Percentiles rank a stretch among this genome's conserved stretches.
phyloP scores from a whole-genome alignment of 2,797 vertebrate genomes.

The Dicrostonyx torquatus region DNA sequence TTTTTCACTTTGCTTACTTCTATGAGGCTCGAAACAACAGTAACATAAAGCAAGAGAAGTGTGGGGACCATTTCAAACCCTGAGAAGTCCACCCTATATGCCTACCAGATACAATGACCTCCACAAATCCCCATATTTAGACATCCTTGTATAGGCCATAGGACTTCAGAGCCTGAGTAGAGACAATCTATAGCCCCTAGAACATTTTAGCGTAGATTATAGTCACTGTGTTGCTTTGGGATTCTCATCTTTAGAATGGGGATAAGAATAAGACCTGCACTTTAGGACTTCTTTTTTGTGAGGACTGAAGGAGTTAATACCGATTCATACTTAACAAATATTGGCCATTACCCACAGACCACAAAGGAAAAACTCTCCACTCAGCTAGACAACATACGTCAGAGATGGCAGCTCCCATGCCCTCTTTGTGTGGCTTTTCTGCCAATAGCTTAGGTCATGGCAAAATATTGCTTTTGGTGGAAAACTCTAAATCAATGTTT shows the following conservation, averaged over 20 bases:
- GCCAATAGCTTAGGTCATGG: constrained; percentile 32
- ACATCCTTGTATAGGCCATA: not conserved
- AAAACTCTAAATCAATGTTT: constrained; percentile 41
- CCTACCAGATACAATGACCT: not conserved
- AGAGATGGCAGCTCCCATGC: constrained; percentile 14
- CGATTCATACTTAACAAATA: constrained; percentile 13
- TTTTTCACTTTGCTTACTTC: not conserved
- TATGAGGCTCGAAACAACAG: not conserved
- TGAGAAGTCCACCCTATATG: not conserved
- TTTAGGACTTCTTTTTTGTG: not conserved
- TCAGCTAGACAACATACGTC: not conserved
- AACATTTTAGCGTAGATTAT: not conserved
- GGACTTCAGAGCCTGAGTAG: not conserved
- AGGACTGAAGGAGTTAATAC: not conserved
- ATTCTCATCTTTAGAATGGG: not conserved
- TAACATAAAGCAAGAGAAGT: not conserved
- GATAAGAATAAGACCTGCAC: not conserved
- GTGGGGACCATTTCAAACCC: not conserved
- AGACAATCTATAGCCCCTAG: not conserved
- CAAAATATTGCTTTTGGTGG: constrained; percentile 57
- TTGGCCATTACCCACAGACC: not conserved
- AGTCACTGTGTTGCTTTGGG: not conserved
- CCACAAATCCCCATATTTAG: not conserved
- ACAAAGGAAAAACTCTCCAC: not conserved
- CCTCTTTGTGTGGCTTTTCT: not conserved